These are phyloP conservation scores for Diplosoma virens DNA, from an alignment of 23 tunicate genomes.

Conservation along the genomic window DNA sequence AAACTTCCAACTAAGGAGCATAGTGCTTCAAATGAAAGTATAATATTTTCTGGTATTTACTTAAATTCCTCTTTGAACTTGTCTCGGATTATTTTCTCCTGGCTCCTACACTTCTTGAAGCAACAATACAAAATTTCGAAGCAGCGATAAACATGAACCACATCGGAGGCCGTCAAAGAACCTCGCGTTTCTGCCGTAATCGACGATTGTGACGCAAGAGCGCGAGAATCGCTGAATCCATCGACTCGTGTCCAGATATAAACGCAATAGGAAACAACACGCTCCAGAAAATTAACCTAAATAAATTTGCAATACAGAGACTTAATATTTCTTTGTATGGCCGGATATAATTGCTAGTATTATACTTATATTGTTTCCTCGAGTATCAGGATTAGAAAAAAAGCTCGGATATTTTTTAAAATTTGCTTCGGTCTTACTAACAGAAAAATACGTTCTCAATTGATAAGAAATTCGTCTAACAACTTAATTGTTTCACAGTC, in stretches of 20 bases:
- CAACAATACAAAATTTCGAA: constrained; percentile 52
- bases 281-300: constrained; percentile 8
- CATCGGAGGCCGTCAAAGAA: constrained; percentile 34
- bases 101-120: constrained; percentile 6
- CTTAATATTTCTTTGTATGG: no score
- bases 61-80: constrained; percentile 63
- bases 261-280: constrained; percentile 5
- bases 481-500: no score
- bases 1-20: not conserved
- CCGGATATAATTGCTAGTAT: no score
- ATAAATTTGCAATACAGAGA: not conserved
- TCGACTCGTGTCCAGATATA: not conserved
- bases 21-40: not conserved
- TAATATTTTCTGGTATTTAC: constrained; percentile 2
- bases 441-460: no score
- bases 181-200: not conserved
- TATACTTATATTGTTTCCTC: no score
- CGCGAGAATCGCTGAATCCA: not conserved
- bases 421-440: no score
- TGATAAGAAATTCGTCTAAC: no score
- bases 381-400: no score
- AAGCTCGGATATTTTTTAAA: no score
- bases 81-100: constrained; percentile 3
- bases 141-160: constrained; percentile 20
- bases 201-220: not conserved